Evolutionary conservation across 2,888 invertebrate genomes (phyloP).

Genomic region (Lottia gigantea): DNA sequence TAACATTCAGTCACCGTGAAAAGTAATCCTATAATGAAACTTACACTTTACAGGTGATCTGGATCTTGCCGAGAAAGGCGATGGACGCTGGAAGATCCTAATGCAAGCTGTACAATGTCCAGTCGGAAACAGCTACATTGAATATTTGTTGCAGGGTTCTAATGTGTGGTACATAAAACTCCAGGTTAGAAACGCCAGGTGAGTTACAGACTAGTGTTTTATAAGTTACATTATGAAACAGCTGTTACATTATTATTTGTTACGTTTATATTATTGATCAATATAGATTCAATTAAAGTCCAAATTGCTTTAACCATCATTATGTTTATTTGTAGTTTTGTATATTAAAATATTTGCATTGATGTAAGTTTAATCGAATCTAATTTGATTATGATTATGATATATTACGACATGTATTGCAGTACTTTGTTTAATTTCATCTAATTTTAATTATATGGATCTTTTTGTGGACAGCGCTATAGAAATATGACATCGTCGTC

Average conservation of each 20-base stretch:
- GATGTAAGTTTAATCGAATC: too few relatives aligned
- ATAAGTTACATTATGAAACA: too few relatives aligned
- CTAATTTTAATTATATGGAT: too few relatives aligned
- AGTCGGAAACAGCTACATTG: slow-evolving; percentile 40
- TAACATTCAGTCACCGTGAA: neutral
- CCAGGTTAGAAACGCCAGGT: slow-evolving; percentile 51
- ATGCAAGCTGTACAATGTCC: slow-evolving; percentile 54
- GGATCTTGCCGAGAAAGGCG: slow-evolving; percentile 46
- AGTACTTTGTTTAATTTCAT: too few relatives aligned
- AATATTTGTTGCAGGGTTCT: slow-evolving; percentile 50
- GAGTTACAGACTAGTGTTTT: neutral
- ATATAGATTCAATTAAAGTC: neutral
- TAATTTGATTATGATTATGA: too few relatives aligned
- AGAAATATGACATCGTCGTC: too few relatives aligned
- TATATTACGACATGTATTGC: too few relatives aligned
- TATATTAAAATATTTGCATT: neutral
- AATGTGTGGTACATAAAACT: slow-evolving; percentile 48
- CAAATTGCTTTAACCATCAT: neutral
- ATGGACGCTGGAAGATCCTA: slow-evolving; percentile 48
- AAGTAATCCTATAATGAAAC: neutral
- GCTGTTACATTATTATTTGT: too few relatives aligned
- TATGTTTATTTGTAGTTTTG: neutral
- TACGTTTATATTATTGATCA: too few relatives aligned
- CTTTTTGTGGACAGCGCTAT: too few relatives aligned
- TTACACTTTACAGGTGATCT: slow-evolving; percentile 33